A percentile compares a stretch with the other conserved stretches of the same genome.
Evolutionary conservation across 2,888 invertebrate genomes (phyloP).

Genomic region (Sphecodes monilicornis): DNA sequence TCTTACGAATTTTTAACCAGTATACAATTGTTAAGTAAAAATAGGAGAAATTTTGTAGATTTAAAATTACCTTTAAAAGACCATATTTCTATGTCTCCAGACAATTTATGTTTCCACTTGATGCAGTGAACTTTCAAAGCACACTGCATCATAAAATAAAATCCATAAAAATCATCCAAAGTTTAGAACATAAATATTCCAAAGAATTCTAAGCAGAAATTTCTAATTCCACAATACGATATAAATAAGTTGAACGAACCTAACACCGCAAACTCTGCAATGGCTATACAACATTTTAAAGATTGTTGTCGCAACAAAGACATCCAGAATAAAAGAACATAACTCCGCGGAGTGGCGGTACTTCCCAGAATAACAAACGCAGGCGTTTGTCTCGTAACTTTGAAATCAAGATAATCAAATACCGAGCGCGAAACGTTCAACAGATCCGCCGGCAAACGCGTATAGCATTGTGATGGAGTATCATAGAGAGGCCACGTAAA

Average conservation of each 20-base stretch:
- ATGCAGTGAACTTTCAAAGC: too few species aligned
- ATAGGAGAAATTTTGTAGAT: too few species aligned
- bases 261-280: background rate
- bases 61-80: too few species aligned
- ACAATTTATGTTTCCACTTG: background rate
- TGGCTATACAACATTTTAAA: background rate
- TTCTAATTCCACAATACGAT: background rate
- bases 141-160: background rate
- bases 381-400: background rate
- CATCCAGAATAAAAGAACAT: background rate
- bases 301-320: background rate
- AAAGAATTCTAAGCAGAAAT: background rate
- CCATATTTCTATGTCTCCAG: background rate
- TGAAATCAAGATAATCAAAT: conserved; percentile 6
- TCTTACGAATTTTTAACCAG: too few species aligned
- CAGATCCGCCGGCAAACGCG: conserved; percentile 1
- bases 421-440: background rate
- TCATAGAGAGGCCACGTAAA: conserved; percentile 2
- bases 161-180: background rate
- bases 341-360: background rate
- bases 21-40: too few species aligned
- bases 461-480: conserved; percentile 2
- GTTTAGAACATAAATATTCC: background rate
- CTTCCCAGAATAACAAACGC: conserved; percentile 2
- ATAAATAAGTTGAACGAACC: background rate